Base-by-base conservation (phyloP, 2,113 vertebrate species). In the Pycnonotus jocosus region DNA sequence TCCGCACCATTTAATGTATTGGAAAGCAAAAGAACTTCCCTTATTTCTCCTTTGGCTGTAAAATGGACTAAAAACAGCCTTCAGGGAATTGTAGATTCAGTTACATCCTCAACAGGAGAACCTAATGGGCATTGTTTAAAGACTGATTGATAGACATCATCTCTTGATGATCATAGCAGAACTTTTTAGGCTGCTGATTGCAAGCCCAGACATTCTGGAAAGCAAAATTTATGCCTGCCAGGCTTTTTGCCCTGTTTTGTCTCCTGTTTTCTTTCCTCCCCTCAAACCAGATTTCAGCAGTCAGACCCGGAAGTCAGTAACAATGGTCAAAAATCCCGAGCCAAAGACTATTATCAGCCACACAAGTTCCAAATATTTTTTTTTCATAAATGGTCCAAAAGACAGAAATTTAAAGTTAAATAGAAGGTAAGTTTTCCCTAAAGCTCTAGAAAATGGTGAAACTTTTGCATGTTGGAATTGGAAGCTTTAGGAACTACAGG, bases 141-240 rank as follows among this genome's bases (percentile, higher is more conserved):
- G 88, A 80, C 66, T 93, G 92, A 95, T 88, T 95, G 96, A 93
- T 96, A 94, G 86, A 56, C 92, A 95, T 96, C 93, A 91, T 95
- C 92, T 88, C 86, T 50, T 97, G 92, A 97, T 97, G 96, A 94
- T 77, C 90, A 81, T 94, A 97, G 81, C 96, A 97, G 96, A 97
- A 76, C 68, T 44, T 86, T 92, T 91, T n/a, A 60, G n/a, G 54
- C 68, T 80, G 90, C 60, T 97, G 96, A 96, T 96, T 96, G 85
- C 85, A 97, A 94, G 80, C 62, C 51, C 96, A 97, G 97, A 82
- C 93, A 47, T 70, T 78, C 72, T 81, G 47, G 40, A 80, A 91
- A 74, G 62, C 33, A 79, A 90, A 95, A 96, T 92, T 95, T 95
- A 93, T 96, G 64, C 37, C 69, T 69, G 53, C 47, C 44, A 73